Evolutionary conservation across 1,140 invertebrate species (phyloP).

Genomic region (Mylabris phalerata): DNA sequence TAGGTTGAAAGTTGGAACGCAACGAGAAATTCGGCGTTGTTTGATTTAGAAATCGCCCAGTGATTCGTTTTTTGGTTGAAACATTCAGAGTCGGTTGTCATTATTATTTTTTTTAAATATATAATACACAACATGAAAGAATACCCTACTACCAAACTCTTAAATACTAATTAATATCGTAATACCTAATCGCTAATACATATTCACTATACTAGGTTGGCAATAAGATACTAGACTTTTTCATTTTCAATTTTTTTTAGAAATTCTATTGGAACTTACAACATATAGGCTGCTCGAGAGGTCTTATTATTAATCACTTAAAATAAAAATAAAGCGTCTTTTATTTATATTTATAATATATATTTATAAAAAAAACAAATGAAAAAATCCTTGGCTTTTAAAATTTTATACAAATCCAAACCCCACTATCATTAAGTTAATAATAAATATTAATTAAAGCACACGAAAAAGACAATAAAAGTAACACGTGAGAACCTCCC

Average conservation of each 20-base stretch:
- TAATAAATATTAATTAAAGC: conserved; percentile 29
- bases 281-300: conserved; percentile 32
- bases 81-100: conserved; percentile 39
- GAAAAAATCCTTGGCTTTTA: background rate
- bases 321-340: conserved; percentile 34
- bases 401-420: background rate
- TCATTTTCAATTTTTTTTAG: conserved; percentile 18
- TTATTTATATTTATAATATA: background rate
- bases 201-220: conserved; percentile 41
- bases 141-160: conserved; percentile 41
- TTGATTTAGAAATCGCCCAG: too few relatives aligned
- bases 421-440: conserved; percentile 1
- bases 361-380: too few relatives aligned
- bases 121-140: conserved; percentile 38
- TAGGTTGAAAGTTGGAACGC: too few relatives aligned
- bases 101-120: conserved; percentile 18
- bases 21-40: too few relatives aligned
- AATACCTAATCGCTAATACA: conserved; percentile 40
- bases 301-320: conserved; percentile 2
- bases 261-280: conserved; percentile 39
- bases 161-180: conserved; percentile 40
- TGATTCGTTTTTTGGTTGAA: background rate
- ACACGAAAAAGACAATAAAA: conserved; percentile 20
- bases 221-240: conserved; percentile 38
- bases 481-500: conserved; percentile 19